phyloP scores from a whole-genome alignment of 2,797 vertebrate genomes.

The Gambelia wislizenii region DNA sequence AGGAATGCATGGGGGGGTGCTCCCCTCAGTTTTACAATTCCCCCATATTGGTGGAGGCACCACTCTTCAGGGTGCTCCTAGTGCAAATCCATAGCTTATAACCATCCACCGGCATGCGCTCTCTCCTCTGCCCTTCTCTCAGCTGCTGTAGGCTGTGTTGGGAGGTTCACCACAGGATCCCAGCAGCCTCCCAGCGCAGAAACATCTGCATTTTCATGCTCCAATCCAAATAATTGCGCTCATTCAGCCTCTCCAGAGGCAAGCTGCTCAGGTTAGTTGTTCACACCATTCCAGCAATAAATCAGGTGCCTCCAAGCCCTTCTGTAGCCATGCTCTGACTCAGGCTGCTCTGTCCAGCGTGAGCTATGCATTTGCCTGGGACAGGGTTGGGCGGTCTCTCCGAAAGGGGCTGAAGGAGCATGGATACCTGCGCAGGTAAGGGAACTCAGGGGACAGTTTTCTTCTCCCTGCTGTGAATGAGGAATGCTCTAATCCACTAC shows the following conservation, averaged over 20 bases:
- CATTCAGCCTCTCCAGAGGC: no score
- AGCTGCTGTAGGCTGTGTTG: no score
- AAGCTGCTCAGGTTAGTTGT: no score
- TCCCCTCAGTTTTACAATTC: background rate
- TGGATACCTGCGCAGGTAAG: background rate
- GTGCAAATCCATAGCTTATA: background rate
- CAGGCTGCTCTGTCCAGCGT: background rate
- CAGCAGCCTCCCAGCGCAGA: no score
- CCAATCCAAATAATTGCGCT: no score
- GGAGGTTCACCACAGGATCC: no score
- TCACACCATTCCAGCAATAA: no score
- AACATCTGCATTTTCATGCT: no score
- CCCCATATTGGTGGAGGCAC: no score
- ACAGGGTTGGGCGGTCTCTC: background rate
- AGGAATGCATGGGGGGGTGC: background rate
- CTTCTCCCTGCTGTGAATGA: conserved; percentile 6
- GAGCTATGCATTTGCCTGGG: background rate
- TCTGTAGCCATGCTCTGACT: no score
- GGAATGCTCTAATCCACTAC: background rate
- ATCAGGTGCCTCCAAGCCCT: no score
- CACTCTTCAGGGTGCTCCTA: background rate
- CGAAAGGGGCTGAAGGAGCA: background rate
- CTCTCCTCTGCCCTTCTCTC: no score
- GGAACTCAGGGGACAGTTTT: background rate
- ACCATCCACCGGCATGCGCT: background rate